Conservation (phyloP, 2,797 vertebrate genomes). For the Toxotes lorentzi region DNA sequence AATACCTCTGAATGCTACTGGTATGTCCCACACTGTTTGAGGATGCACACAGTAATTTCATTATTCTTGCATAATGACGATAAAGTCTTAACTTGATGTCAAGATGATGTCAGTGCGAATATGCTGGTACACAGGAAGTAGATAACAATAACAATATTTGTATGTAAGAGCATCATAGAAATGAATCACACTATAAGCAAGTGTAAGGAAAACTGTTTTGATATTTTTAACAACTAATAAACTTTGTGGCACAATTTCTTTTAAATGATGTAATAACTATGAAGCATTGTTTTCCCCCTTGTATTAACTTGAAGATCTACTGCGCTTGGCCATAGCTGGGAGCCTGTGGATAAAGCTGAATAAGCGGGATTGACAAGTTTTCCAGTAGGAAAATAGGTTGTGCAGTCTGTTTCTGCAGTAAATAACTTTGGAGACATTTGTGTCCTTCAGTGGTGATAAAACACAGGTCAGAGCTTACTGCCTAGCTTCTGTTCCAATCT, state of each 20-base stretch:
- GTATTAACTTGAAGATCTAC: background rate
- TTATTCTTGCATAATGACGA: background rate
- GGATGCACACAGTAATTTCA: background rate
- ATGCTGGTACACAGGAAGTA: background rate
- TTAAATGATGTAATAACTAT: background rate
- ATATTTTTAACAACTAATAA: background rate
- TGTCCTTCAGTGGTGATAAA: constrained; percentile 1
- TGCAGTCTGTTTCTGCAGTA: background rate
- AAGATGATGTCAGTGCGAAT: background rate
- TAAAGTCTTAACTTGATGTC: background rate
- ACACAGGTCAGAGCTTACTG: constrained; percentile 4
- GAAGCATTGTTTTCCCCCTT: background rate
- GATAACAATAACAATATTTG: background rate
- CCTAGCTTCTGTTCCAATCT: background rate
- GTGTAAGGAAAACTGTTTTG: background rate
- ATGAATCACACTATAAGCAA: background rate
- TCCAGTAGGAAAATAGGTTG: background rate
- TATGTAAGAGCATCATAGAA: background rate
- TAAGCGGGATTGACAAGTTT: constrained; percentile 2
- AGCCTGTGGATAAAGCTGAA: background rate
- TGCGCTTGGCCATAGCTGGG: background rate
- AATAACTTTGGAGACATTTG: background rate
- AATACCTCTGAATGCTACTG: background rate
- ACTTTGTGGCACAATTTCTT: background rate
- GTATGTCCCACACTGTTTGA: no score